phyloP scores from a whole-genome alignment of 2,888 invertebrate genomes.

The Dasysyrphus tricinctus region DNA sequence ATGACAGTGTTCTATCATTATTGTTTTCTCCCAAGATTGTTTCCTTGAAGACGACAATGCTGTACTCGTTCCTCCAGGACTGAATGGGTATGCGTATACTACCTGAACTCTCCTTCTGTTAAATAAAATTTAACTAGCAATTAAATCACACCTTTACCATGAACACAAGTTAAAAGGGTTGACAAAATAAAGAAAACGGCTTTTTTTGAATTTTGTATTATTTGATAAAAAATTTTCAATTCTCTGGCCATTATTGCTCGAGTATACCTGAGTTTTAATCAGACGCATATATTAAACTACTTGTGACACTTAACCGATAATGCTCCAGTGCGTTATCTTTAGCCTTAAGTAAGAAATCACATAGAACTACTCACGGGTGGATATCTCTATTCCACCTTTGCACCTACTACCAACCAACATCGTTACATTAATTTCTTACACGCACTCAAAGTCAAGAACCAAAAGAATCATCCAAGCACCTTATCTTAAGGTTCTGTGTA shows the following conservation, averaged over 20 bases:
- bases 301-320: constrained; percentile 72
- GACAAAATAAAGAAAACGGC: neutral
- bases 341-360: constrained; percentile 71
- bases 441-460: constrained; percentile 49
- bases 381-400: constrained; percentile 37
- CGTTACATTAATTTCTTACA: constrained; percentile 73
- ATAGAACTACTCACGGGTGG: constrained; percentile 49
- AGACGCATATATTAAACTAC: constrained; percentile 69
- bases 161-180: neutral
- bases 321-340: constrained; percentile 53
- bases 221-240: neutral
- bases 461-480: constrained; percentile 31
- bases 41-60: no score
- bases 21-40: no score
- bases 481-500: constrained; percentile 47
- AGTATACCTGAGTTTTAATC: constrained; percentile 37
- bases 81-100: neutral
- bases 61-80: no score
- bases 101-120: neutral
- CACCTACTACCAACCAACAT: constrained; percentile 59
- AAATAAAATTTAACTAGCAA: no score
- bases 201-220: neutral
- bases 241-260: neutral
- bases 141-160: neutral
- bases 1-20: no score